Base-by-base conservation (phyloP, 2,797 vertebrate genomes). In the Tragopan temminckii region DNA sequence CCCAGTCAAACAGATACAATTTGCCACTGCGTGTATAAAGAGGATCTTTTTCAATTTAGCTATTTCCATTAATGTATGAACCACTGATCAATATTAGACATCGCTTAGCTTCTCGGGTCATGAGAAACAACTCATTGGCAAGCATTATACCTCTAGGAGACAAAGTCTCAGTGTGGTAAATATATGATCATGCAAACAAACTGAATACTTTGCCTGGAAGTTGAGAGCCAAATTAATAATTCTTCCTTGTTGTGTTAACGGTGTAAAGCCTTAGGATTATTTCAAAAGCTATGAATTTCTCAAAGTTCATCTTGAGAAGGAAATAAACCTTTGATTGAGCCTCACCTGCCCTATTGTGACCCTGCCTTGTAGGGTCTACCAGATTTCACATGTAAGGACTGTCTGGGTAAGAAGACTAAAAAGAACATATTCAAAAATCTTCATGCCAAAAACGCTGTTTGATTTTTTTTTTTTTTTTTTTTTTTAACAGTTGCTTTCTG, bases 1-100 rank as follows among this genome's bases (percentile, higher is more conserved):
- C 82, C 88, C 76, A 95, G 91, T 96, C 94, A 96, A 96, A 97
- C 64, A 96, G 94, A 96, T 96, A 96, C 89, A 95, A 95, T 96
- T 96, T 97, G 96, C 96, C 85, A 95, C 79, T 80, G 70, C 81
- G 71, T 94, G 43, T 81, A 94, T 96, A 96, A 96, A 96, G 93
- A 94, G 76, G 88, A 95, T 97, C 96, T 93, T 96, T 96, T 97
- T 95, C 95, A 97, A 96, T 97, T 96, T 96, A 96, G 97, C 94
- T 93, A 95, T 96, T 96, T 96, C 94, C 96, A 96, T 97, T 97
- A 97, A 97, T 96, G 95, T 96, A 95, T 90, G 81, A 96, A 90
- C 96, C 76, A 46, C 93, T 96, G 94, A 97, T 97, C 97, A 96
- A 97, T 97, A 97, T 88, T 80, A 96, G 92, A 86, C 89, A 95